Evolutionary conservation across 2,797 vertebrate genomes (phyloP).

Genomic region (Botia almorhae): DNA sequence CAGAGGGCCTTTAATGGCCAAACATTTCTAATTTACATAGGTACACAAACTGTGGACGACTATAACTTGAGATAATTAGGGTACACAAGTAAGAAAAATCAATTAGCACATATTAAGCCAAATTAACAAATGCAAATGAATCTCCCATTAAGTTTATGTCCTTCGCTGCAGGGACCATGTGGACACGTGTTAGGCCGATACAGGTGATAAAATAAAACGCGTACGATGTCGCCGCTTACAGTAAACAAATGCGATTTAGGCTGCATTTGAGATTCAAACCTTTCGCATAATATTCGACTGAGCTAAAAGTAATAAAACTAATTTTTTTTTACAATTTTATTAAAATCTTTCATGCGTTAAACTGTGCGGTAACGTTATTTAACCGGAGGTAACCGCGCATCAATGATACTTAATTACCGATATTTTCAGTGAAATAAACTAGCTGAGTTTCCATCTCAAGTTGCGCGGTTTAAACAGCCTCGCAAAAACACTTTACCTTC

Average conservation of each 20-base stretch:
- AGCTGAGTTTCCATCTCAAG: constrained; percentile 33
- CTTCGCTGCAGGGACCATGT: constrained; percentile 69
- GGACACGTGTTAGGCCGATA: constrained; percentile 61
- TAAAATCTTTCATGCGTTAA: neutral
- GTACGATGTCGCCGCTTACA: constrained; percentile 29
- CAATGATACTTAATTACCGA: constrained; percentile 24
- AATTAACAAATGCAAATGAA: constrained; percentile 85
- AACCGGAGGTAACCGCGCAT: constrained; percentile 2
- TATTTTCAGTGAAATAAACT: constrained; percentile 32
- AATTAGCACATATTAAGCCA: constrained; percentile 86
- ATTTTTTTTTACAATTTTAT: neutral
- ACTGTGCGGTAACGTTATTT: neutral
- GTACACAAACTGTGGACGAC: constrained; percentile 59
- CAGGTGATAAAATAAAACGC: constrained; percentile 62
- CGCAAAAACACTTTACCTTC: constrained; percentile 50
- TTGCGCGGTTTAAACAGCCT: constrained; percentile 45
- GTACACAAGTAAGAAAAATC: constrained; percentile 82
- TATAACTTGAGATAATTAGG: constrained; percentile 65
- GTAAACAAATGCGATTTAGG: constrained; percentile 1
- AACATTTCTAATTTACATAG: constrained; percentile 79
- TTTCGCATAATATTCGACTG: neutral
- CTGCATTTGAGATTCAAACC: neutral
- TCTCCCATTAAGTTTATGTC: constrained; percentile 80
- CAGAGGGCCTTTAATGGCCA: constrained; percentile 78
- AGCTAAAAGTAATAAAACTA: neutral